phyloP scores from a whole-genome alignment of 1,140 invertebrate species.

The Eueides isabella region DNA sequence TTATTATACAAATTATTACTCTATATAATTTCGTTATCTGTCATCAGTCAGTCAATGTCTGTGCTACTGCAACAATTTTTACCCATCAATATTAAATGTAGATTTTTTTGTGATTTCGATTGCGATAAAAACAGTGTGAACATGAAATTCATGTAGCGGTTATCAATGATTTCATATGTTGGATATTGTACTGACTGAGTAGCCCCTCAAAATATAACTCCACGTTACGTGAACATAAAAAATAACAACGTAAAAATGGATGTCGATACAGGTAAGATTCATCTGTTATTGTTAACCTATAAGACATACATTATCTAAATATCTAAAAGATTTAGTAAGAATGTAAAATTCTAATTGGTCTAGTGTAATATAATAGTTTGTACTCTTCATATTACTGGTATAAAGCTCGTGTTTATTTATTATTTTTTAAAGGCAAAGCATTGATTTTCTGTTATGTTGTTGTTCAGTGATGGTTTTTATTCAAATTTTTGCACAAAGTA shows the following conservation, averaged over 20 bases:
- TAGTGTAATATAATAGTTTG: too few species aligned
- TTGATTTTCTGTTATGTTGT: too few species aligned
- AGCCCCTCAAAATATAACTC: neutral
- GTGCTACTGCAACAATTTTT: neutral
- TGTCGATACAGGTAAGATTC: slow-evolving; percentile 56
- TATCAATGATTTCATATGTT: slow-evolving; percentile 5
- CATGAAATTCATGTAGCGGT: neutral
- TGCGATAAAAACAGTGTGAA: neutral
- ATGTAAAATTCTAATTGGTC: too few species aligned
- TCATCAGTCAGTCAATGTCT: too few species aligned
- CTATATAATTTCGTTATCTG: too few species aligned
- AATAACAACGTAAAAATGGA: slow-evolving; percentile 49
- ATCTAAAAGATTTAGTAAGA: neutral
- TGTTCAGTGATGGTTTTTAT: too few species aligned
- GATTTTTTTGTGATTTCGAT: slow-evolving; percentile 4
- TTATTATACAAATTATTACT: too few species aligned
- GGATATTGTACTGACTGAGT: neutral
- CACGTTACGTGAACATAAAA: neutral
- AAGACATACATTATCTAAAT: neutral
- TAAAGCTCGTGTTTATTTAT: too few species aligned
- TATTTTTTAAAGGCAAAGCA: too few species aligned
- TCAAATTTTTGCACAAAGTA: too few species aligned
- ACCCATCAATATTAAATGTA: neutral
- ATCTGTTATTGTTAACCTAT: slow-evolving; percentile 9
- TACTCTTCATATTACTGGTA: too few species aligned